Percentiles rank a stretch among this genome's conserved stretches.
These are phyloP conservation scores for Lytechinus pictus DNA, from an alignment of 35 echinoderm and acorn worm genomes.

Conservation along the genomic window DNA sequence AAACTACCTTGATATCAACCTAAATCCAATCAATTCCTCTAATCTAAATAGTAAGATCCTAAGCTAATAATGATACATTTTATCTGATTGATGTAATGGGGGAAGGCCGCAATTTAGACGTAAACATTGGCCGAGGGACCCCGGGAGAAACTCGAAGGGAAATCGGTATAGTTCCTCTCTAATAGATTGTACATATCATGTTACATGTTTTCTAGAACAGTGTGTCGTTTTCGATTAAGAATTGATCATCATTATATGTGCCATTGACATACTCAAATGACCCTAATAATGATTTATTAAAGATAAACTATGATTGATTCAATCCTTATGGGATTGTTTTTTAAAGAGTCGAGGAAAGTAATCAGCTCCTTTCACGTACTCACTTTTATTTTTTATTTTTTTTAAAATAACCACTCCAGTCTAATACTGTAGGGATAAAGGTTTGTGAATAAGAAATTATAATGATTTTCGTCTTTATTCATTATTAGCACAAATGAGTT, in stretches of 20 bases:
- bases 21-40: background rate
- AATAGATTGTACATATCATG: background rate
- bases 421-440: no score
- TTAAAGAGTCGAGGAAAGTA: no score
- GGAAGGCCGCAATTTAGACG: background rate
- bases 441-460: no score
- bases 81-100: background rate
- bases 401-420: no score
- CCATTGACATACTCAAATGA: background rate
- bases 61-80: background rate
- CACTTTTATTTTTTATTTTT: no score
- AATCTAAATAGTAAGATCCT: background rate
- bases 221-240: constrained; percentile 3
- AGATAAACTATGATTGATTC: background rate
- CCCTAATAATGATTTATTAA: background rate
- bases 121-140: background rate
- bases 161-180: background rate
- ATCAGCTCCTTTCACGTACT: no score
- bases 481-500: no score
- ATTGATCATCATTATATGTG: background rate
- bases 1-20: background rate
- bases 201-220: background rate
- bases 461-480: no score
- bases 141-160: background rate
- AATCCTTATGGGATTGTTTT: background rate